A percentile compares a stretch with the other conserved stretches of the same genome.
phyloP scores from a whole-genome alignment of 2,113 vertebrate species.

The Falco punctatus region DNA sequence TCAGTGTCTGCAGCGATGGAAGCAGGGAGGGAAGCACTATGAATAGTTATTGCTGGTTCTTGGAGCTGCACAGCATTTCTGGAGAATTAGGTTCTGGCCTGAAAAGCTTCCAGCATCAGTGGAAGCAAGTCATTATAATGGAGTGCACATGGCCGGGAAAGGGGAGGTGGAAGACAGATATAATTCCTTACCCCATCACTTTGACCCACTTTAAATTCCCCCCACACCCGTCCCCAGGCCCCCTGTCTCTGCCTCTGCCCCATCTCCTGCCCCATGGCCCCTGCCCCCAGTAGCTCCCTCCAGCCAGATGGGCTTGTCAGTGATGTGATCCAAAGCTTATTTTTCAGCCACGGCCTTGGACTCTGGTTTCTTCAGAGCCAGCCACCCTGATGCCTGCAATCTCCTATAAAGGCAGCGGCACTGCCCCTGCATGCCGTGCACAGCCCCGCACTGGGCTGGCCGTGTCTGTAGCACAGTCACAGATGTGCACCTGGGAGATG shows the following conservation, averaged over 20 bases:
- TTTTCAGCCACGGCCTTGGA: not conserved
- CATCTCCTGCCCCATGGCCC: not conserved
- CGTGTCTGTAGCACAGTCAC: fast-evolving
- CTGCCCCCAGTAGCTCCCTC: fast-evolving
- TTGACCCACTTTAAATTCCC: not conserved
- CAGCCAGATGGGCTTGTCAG: not conserved
- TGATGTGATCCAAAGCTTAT: not conserved
- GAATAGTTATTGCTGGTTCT: not conserved
- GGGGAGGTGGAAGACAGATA: not conserved
- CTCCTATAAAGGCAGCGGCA: not conserved
- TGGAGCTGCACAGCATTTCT: not conserved
- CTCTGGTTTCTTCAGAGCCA: not conserved
- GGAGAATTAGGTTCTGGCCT: not conserved
- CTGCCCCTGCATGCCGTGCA: not conserved
- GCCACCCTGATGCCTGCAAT: not conserved
- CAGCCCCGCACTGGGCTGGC: not conserved
- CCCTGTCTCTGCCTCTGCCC: not conserved
- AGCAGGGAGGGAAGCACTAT: not conserved
- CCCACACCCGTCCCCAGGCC: too few species aligned
- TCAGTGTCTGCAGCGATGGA: not conserved
- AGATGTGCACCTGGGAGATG: not conserved
- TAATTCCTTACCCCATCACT: not conserved
- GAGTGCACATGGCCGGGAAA: not conserved
- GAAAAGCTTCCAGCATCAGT: not conserved
- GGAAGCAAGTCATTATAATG: not conserved